Evolutionary conservation across 1,140 invertebrate genomes (phyloP).

Genomic region (Microvelia longipes): DNA sequence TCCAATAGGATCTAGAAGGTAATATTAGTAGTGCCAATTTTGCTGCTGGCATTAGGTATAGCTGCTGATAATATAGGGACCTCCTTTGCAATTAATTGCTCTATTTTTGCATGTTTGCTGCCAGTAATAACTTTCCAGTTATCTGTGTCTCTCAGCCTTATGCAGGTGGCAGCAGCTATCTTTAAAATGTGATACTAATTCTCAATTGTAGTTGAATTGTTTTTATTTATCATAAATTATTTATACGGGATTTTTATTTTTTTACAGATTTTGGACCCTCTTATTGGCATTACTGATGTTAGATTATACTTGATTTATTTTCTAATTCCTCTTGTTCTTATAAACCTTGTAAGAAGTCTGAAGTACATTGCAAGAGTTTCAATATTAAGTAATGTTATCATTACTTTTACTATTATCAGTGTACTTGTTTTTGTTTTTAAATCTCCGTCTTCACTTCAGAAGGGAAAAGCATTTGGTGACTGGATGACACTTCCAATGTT

Average conservation of each 20-base stretch:
- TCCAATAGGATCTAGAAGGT: too few relatives aligned
- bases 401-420: not conserved
- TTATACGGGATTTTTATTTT: not conserved
- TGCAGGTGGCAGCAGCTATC: too few relatives aligned
- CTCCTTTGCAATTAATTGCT: too few relatives aligned
- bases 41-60: too few relatives aligned
- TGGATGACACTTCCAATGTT: not conserved
- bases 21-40: too few relatives aligned
- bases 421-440: not conserved
- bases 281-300: not conserved
- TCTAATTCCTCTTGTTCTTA: not conserved
- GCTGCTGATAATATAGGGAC: too few relatives aligned
- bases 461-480: not conserved
- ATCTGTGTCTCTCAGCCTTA: too few relatives aligned
- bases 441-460: not conserved
- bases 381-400: not conserved
- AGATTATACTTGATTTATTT: not conserved
- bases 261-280: not conserved
- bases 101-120: too few relatives aligned
- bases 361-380: not conserved
- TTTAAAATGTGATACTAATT: too few relatives aligned
- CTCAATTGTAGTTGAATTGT: too few relatives aligned
- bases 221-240: too few relatives aligned
- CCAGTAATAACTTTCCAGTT: too few relatives aligned
- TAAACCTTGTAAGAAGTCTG: not conserved